Conservation (phyloP, 2,113 vertebrate species). For the Lynx canadensis region DNA sequence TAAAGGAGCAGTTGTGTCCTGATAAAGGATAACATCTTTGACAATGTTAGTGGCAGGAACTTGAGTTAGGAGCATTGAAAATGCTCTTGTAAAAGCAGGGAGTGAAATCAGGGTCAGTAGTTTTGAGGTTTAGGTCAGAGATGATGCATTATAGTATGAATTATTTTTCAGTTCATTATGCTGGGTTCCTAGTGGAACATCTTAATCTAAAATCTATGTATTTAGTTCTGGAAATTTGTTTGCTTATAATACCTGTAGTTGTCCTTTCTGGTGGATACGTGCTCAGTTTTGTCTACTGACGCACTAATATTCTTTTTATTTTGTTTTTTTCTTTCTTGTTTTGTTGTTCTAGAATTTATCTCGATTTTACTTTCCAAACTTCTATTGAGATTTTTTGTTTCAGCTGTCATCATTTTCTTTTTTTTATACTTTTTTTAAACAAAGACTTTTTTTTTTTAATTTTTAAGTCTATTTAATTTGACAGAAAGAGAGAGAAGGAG, state of each 20-base stretch:
- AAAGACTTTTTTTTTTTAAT: neutral
- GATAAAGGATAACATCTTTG: neutral
- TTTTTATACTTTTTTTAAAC: neutral
- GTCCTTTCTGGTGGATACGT: neutral
- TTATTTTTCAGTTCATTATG: neutral
- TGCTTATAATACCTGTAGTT: neutral
- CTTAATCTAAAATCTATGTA: neutral
- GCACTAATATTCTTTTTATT: neutral
- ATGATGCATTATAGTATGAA: neutral
- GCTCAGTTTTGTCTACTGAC: neutral
- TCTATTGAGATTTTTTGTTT: neutral
- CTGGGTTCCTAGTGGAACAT: neutral
- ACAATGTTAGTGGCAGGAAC: neutral
- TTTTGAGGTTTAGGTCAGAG: neutral
- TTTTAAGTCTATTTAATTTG: no score
- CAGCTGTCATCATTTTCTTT: neutral
- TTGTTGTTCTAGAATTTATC: neutral
- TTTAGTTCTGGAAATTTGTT: neutral
- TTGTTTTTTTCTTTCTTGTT: neutral
- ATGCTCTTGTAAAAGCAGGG: neutral
- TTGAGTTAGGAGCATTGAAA: neutral
- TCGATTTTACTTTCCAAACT: neutral
- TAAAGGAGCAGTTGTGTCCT: neutral
- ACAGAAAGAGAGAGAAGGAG: no score
- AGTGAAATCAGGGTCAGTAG: neutral